Percentiles rank a stretch among this genome's conserved stretches.
These are phyloP conservation scores for Hydra vulgaris DNA, from an alignment of 30 jellyfish, hydroid and myxozoan genomes.

Conservation along the genomic window DNA sequence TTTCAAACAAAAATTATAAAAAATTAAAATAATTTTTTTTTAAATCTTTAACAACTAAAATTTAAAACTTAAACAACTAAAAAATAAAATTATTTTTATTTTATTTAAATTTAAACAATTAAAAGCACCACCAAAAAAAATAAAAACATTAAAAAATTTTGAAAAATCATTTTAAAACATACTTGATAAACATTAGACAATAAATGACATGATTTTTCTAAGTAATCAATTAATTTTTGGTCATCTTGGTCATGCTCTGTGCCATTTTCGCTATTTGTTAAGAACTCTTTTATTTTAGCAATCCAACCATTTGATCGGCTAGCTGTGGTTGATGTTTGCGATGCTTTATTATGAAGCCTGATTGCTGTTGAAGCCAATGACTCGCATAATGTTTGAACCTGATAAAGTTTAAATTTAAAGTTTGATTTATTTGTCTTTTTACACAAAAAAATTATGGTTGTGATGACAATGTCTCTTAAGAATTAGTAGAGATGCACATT, in stretches of 20 bases:
- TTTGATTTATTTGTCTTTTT: too few relatives aligned
- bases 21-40: too few relatives aligned
- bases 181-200: conserved; percentile 40
- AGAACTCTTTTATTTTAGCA: conserved; percentile 22
- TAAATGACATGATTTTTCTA: conserved; percentile 13
- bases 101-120: too few relatives aligned
- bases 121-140: too few relatives aligned
- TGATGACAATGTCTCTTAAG: too few relatives aligned
- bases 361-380: conserved; percentile 16
- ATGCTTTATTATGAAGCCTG: conserved; percentile 4
- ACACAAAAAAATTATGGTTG: too few relatives aligned
- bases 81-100: too few relatives aligned
- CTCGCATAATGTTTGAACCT: conserved; percentile 38
- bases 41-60: too few relatives aligned
- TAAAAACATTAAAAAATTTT: neutral
- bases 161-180: neutral
- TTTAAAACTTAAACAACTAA: too few relatives aligned
- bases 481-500: too few relatives aligned
- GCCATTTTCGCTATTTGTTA: conserved; percentile 12
- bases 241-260: conserved; percentile 18
- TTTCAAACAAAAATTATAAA: too few relatives aligned
- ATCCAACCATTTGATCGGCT: conserved; percentile 8
- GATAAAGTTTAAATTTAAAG: too few relatives aligned
- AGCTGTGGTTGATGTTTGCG: neutral
- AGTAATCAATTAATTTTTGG: conserved; percentile 24